Evolutionary conservation across 2,888 invertebrate species (phyloP).

Genomic region (Pachliopta kotzebuea): DNA sequence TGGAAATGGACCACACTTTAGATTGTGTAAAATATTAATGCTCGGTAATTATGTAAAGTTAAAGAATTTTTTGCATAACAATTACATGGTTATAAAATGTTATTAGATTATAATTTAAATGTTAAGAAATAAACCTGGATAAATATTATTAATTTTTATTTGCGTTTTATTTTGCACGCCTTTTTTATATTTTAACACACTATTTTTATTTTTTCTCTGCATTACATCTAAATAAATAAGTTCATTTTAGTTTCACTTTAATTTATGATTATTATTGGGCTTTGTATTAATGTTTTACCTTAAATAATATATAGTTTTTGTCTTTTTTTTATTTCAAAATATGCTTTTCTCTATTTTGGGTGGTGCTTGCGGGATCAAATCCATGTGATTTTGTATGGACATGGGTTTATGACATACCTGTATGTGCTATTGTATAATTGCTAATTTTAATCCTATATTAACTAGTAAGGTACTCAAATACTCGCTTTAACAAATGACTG

Average conservation of each 20-base stretch:
- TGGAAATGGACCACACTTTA: conserved; percentile 63
- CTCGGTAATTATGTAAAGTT: conserved; percentile 67
- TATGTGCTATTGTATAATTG: background rate
- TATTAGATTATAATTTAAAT: conserved; percentile 73
- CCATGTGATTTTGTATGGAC: too few relatives aligned
- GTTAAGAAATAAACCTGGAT: conserved; percentile 79
- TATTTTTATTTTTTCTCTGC: conserved; percentile 32
- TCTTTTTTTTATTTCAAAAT: background rate
- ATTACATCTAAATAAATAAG: too few relatives aligned
- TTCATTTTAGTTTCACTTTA: background rate
- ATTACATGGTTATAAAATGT: conserved; percentile 32
- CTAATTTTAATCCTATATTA: background rate
- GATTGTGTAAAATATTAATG: conserved; percentile 74
- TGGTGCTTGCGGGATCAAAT: too few relatives aligned
- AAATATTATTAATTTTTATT: conserved; percentile 73
- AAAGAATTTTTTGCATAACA: conserved; percentile 6
- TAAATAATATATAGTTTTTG: too few relatives aligned
- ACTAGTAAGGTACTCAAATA: background rate
- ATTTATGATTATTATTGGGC: background rate
- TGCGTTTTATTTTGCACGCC: conserved; percentile 61
- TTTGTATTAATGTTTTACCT: background rate
- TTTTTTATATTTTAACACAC: conserved; percentile 35
- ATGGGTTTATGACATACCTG: too few relatives aligned
- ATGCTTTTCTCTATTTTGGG: too few relatives aligned
- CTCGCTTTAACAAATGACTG: background rate